A percentile compares a stretch with the other conserved stretches of the same genome.
Evolutionary conservation across 2,113 vertebrate species (phyloP).

Genomic region (Daphoenositta chrysoptera): DNA sequence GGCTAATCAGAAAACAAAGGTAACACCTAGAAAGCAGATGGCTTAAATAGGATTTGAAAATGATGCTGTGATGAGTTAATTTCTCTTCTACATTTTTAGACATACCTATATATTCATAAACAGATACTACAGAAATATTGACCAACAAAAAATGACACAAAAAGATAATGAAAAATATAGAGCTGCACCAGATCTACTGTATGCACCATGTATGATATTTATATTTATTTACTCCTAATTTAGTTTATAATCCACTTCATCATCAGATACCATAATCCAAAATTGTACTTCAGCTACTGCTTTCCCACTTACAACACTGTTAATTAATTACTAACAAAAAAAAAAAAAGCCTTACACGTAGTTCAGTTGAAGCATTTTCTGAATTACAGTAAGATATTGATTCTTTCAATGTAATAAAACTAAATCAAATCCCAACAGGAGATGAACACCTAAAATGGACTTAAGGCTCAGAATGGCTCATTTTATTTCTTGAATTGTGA

Average conservation of each 20-base stretch:
- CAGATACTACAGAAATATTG: neutral
- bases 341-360: rapidly evolving
- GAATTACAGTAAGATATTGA: neutral
- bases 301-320: neutral
- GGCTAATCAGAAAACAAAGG: neutral
- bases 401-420: neutral
- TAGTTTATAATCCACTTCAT: neutral
- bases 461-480: neutral
- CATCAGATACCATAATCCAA: neutral
- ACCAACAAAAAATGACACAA: neutral
- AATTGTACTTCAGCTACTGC: neutral
- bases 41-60: neutral
- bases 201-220: neutral
- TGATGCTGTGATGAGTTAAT: neutral
- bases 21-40: neutral
- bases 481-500: neutral
- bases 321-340: neutral
- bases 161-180: neutral
- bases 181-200: neutral
- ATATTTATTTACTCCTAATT: neutral
- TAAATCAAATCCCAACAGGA: neutral
- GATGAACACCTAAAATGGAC: neutral
- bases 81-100: neutral
- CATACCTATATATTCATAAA: neutral
- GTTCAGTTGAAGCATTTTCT: neutral